Percentiles rank a stretch among this genome's conserved stretches.
phyloP scores from a whole-genome alignment of 1,140 invertebrate species.

The Hyles euphorbiae region DNA sequence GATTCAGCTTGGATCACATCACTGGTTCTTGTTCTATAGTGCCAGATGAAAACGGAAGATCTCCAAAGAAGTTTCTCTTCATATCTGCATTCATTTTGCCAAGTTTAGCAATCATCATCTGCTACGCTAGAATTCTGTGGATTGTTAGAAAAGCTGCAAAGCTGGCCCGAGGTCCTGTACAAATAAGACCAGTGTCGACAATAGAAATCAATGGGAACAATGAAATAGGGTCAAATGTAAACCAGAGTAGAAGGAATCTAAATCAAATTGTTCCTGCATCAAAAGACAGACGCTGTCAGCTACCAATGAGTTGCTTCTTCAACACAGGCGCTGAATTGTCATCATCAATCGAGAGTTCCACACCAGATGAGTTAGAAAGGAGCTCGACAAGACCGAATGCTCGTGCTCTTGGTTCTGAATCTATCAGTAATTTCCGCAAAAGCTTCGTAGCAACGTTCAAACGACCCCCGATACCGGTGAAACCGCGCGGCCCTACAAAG shows the following conservation, averaged over 20 bases:
- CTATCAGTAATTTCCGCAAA: constrained; percentile 20
- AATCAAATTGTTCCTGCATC: not conserved
- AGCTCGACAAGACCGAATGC: constrained; percentile 9
- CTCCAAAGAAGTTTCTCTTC: constrained; percentile 88
- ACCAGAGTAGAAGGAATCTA: not conserved
- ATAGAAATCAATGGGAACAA: constrained; percentile 8
- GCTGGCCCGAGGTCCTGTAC: constrained; percentile 67
- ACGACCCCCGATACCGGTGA: constrained; percentile 45
- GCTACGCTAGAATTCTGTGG: constrained; percentile 87
- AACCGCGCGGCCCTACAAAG: constrained; percentile 78
- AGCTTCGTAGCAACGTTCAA: constrained; percentile 38
- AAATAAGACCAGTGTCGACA: constrained; percentile 15
- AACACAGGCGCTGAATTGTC: constrained; percentile 33
- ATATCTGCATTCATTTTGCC: constrained; percentile 85
- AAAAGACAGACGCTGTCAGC: not conserved
- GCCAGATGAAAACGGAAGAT: constrained; percentile 78
- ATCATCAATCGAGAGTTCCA: constrained; percentile 56
- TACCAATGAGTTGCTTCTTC: constrained; percentile 34
- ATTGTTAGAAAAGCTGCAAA: constrained; percentile 84
- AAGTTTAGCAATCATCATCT: constrained; percentile 84
- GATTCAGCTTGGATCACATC: constrained; percentile 82
- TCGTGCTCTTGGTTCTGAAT: constrained; percentile 13
- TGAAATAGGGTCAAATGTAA: not conserved
- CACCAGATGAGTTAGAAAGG: constrained; percentile 28
- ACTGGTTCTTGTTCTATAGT: constrained; percentile 88